phyloP scores from a whole-genome alignment of 2,888 invertebrate species.

The Cybosia mesomella region DNA sequence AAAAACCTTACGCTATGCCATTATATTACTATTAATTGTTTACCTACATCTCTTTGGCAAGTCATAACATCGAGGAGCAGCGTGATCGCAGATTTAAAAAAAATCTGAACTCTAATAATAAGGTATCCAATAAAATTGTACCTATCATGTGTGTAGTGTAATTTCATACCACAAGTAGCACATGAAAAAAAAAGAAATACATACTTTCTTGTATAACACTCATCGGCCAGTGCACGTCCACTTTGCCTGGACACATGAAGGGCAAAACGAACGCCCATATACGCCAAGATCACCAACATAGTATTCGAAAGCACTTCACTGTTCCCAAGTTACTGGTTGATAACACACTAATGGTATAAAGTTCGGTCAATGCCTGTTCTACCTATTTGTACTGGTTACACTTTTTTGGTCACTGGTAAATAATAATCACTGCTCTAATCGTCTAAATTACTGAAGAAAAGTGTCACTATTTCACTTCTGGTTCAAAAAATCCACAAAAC shows the following conservation, averaged over 20 bases:
- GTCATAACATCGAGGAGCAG: too few relatives aligned
- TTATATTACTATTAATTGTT: too few relatives aligned
- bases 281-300: constrained; percentile 83
- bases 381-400: not conserved
- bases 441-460: constrained; percentile 8
- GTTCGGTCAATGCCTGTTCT: not conserved
- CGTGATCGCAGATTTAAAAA: not conserved
- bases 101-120: not conserved
- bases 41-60: not conserved
- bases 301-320: constrained; percentile 59
- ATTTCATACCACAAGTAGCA: constrained; percentile 24
- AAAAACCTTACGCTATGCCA: too few relatives aligned
- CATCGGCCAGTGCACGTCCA: constrained; percentile 78
- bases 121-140: not conserved
- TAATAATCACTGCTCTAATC: constrained; percentile 15
- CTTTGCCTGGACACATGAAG: constrained; percentile 83
- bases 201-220: constrained; percentile 85
- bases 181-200: constrained; percentile 39
- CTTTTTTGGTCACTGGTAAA: not conserved
- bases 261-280: constrained; percentile 80
- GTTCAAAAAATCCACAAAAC: not conserved
- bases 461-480: constrained; percentile 4
- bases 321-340: constrained; percentile 25
- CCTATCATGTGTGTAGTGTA: constrained; percentile 17
- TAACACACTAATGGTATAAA: constrained; percentile 15